Evolutionary conservation across 2,113 vertebrate species (phyloP), one percentile per base, ranked within the genome.

Genomic region (Trematocara nigrifrons): DNA sequence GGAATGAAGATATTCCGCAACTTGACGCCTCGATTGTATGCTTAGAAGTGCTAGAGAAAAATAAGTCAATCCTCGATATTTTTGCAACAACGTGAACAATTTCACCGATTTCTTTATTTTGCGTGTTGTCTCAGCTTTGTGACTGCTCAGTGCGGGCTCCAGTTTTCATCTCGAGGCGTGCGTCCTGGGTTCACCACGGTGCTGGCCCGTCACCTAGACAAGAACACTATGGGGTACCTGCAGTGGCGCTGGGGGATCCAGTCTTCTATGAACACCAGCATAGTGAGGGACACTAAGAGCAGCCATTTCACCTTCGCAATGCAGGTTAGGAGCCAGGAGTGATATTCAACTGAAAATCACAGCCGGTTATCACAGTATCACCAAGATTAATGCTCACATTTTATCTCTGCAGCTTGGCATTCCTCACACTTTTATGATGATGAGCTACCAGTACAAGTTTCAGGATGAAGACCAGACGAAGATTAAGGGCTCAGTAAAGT

Each of bases 401-500:
- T 76, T 61, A 85, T 87, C 89, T 89, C 92, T 89, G 84, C 96
- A 99, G 99, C 96, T 99, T 74, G 98, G 98, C 83, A 97, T 99
- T 89, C 99, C 98, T 29, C 97, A 99, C 92, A 98, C 98, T 64
- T 99, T 99, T 76, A 89, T 97, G 88, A 97, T 99, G 96, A 96
- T 99, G 96, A 99, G 98, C 94, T 99, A 99, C 81, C 99, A 99
- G 92, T 98, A 99, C 95, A 99, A 99, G 94, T 99, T 99, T 95
- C 98, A 99, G 94, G 97, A 99, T 56, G 98, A 99, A 1, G 98
- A 99, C 89, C 97, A 99, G 96, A 99, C 98, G 0, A 97, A 98
- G 59, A 96, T 99, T 79, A 99, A 99, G 92, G 98, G 98, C 38
- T 99, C 98, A 83, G 93, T 99, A 79, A 99, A 99, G 99, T 99